phyloP scores from a whole-genome alignment of 2,888 invertebrate genomes.

The Drymonia ruficornis region DNA sequence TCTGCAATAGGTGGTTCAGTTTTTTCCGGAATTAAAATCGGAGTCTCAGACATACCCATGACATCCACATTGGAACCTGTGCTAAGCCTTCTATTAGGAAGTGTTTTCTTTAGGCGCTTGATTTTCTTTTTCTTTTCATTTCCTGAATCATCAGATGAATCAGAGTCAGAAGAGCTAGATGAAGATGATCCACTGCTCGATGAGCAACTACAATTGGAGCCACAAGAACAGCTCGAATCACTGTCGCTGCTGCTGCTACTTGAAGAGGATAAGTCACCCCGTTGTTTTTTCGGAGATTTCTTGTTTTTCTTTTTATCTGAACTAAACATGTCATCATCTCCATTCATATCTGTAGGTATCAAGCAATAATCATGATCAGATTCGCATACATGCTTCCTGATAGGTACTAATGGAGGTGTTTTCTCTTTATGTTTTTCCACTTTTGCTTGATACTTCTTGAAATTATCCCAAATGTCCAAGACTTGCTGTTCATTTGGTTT shows the following conservation, averaged over 20 bases:
- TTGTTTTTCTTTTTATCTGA: slow-evolving; percentile 78
- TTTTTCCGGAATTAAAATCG: slow-evolving; percentile 74
- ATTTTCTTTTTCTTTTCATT: slow-evolving; percentile 73
- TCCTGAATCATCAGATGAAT: slow-evolving; percentile 72
- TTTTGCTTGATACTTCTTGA: slow-evolving; percentile 89
- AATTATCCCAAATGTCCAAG: slow-evolving; percentile 91
- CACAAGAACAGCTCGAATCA: slow-evolving; percentile 91
- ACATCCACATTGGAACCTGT: slow-evolving; percentile 84
- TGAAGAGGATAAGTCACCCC: slow-evolving; percentile 86
- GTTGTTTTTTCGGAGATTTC: slow-evolving; percentile 78
- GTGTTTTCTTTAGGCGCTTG: slow-evolving; percentile 63
- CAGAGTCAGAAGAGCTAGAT: slow-evolving; percentile 83
- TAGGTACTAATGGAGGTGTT: slow-evolving; percentile 75
- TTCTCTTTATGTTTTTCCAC: slow-evolving; percentile 84
- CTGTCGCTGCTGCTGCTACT: slow-evolving; percentile 91
- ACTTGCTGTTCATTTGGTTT: slow-evolving; percentile 86
- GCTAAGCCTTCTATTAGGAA: slow-evolving; percentile 67
- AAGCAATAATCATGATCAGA: slow-evolving; percentile 92
- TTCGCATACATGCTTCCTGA: slow-evolving; percentile 84
- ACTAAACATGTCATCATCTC: slow-evolving; percentile 71
- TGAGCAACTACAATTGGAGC: slow-evolving; percentile 93
- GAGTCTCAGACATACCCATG: slow-evolving; percentile 79
- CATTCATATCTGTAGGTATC: slow-evolving; percentile 75
- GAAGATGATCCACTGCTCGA: slow-evolving; percentile 89
- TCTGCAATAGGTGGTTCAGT: slow-evolving; percentile 88